Conservation (phyloP, 1,140 invertebrate species). For the Drosophila punjabiensis region DNA sequence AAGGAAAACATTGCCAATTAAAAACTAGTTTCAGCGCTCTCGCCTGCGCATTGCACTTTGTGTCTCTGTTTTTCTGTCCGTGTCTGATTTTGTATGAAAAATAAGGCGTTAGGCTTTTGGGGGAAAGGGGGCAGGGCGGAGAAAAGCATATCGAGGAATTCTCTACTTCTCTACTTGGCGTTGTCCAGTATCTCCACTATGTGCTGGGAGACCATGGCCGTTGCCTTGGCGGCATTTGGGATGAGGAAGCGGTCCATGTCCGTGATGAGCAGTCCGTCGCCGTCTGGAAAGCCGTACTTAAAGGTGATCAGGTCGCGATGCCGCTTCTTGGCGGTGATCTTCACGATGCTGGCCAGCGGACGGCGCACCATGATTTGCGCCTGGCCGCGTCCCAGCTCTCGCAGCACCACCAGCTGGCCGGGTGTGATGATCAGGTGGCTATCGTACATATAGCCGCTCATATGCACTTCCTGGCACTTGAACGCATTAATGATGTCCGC, state of each 20-base stretch:
- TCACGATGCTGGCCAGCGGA: slow-evolving; percentile 95
- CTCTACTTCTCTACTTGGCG: slow-evolving; percentile 48
- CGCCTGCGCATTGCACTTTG: slow-evolving; percentile 52
- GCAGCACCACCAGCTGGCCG: slow-evolving; percentile 94
- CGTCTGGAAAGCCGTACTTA: slow-evolving; percentile 87
- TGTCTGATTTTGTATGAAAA: slow-evolving; percentile 36
- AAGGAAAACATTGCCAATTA: slow-evolving; percentile 72
- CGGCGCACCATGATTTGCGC: slow-evolving; percentile 94
- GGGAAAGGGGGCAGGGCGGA: slow-evolving; percentile 1
- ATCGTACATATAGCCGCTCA: slow-evolving; percentile 94
- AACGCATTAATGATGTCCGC: slow-evolving; percentile 94
- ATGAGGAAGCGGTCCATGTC: slow-evolving; percentile 97
- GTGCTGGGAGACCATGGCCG: slow-evolving; percentile 87
- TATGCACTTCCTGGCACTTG: slow-evolving; percentile 95
- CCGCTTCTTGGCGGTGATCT: slow-evolving; percentile 97
- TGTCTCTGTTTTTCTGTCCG: slow-evolving; percentile 15
- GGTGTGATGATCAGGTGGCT: slow-evolving; percentile 95
- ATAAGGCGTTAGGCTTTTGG: slow-evolving; percentile 33
- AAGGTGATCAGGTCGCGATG: slow-evolving; percentile 98
- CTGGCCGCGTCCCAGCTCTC: slow-evolving; percentile 91
- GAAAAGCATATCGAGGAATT: slow-evolving; percentile 22
- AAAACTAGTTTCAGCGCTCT: slow-evolving; percentile 46
- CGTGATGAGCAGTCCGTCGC: slow-evolving; percentile 85
- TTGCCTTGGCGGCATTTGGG: slow-evolving; percentile 95
- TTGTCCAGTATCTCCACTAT: slow-evolving; percentile 85